Conservation (phyloP, 2,113 vertebrate species). For the Otus sunia region DNA sequence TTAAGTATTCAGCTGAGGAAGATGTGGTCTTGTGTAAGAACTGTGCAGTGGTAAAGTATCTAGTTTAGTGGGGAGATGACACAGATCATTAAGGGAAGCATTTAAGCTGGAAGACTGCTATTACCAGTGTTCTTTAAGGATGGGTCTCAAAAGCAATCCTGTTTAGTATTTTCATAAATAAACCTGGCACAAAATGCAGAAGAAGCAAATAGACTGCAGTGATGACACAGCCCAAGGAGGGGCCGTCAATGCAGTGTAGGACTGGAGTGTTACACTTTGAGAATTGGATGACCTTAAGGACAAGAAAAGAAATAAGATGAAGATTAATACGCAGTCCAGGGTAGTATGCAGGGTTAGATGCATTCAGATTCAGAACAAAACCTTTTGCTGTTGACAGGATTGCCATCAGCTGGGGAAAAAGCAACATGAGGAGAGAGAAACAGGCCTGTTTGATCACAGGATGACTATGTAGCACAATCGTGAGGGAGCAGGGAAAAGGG, state of each 20-base stretch:
- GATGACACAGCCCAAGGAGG: not conserved
- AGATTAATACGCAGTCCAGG: not conserved
- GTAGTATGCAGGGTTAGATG: not conserved
- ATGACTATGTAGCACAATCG: not conserved
- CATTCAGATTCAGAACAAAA: not conserved
- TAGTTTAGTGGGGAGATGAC: not conserved
- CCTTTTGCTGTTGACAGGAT: not conserved
- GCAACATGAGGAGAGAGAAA: not conserved
- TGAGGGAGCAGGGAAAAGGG: not conserved
- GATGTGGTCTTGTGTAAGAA: not conserved
- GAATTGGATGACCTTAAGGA: not conserved
- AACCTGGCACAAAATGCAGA: not conserved
- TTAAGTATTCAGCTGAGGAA: not conserved
- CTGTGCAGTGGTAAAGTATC: not conserved
- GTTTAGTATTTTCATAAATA: not conserved
- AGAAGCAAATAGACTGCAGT: not conserved
- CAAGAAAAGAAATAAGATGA: not conserved
- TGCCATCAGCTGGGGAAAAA: not conserved
- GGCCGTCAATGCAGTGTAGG: not conserved
- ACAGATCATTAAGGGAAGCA: not conserved
- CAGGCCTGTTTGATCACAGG: not conserved
- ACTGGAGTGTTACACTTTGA: not conserved
- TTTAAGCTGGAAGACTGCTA: not conserved
- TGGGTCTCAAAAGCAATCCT: not conserved
- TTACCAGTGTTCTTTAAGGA: not conserved